These are phyloP conservation scores for Clarias magur DNA, from an alignment of 2,113 vertebrate genomes.

Conservation along the genomic window DNA sequence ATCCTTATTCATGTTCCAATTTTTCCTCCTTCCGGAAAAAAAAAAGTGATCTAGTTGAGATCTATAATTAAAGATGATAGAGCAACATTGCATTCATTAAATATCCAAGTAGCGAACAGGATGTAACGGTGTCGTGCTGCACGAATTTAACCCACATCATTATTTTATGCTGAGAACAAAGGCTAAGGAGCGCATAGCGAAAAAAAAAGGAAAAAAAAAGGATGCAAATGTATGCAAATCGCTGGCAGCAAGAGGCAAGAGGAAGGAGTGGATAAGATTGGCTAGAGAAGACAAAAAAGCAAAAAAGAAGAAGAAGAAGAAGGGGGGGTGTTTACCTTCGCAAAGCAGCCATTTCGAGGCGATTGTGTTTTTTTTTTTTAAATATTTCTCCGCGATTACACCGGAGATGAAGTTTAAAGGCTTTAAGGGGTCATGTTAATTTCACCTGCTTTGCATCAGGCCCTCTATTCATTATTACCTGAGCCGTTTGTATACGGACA, in stretches of 20 bases:
- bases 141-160: conserved; percentile 69
- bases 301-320: no score
- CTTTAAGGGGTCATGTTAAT: conserved; percentile 43
- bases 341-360: conserved; percentile 49
- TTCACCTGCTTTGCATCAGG: conserved; percentile 64
- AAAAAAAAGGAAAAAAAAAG: conserved; percentile 72
- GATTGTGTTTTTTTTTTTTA: conserved; percentile 52
- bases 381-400: conserved; percentile 39
- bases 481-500: conserved; percentile 3
- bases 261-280: conserved; percentile 58
- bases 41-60: conserved; percentile 8
- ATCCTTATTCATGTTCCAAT: conserved; percentile 34
- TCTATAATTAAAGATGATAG: conserved; percentile 62
- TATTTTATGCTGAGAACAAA: conserved; percentile 82
- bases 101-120: conserved; percentile 60
- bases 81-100: conserved; percentile 52
- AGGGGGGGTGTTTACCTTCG: conserved; percentile 59
- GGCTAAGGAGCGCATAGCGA: conserved; percentile 76
- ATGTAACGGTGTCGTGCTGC: conserved; percentile 49
- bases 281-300: conserved; percentile 27
- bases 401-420: conserved; percentile 31
- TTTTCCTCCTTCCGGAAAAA: neutral
- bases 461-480: conserved; percentile 37
- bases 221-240: conserved; percentile 88
- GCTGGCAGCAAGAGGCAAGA: conserved; percentile 75